These are phyloP conservation scores for Cyrtodaria siliqua DNA, from an alignment of 2,888 invertebrate genomes.

Conservation along the genomic window DNA sequence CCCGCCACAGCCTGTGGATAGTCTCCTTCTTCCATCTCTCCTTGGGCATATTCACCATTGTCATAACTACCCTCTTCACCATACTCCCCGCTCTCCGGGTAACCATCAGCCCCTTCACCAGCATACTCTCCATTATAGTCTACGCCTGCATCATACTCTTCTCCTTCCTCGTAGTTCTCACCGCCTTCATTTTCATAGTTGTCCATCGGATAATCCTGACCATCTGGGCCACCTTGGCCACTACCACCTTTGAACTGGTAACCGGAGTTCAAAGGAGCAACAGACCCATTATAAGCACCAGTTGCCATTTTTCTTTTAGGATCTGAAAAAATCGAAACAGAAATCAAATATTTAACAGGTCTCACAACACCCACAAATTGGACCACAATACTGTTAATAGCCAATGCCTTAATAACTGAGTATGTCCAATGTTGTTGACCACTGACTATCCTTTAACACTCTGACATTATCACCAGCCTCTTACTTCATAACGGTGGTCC, in stretches of 20 bases:
- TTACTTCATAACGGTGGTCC: no score
- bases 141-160: background rate
- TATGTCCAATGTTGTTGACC: no score
- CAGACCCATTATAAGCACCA: conserved; percentile 8
- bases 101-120: background rate
- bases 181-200: background rate
- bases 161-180: background rate
- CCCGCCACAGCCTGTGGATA: background rate
- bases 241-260: conserved; percentile 4
- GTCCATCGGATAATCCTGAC: conserved; percentile 9
- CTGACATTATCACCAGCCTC: no score
- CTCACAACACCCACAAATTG: no score
- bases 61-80: background rate
- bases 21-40: background rate
- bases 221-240: background rate
- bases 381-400: no score
- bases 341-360: no score
- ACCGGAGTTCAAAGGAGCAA: background rate
- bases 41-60: background rate
- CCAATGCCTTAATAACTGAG: no score
- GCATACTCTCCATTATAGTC: background rate
- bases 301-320: conserved; percentile 9
- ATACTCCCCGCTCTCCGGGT: background rate
- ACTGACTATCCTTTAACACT: no score
- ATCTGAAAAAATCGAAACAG: no score